phyloP scores from a whole-genome alignment of 2,888 invertebrate genomes.

The Perdita meconis region DNA sequence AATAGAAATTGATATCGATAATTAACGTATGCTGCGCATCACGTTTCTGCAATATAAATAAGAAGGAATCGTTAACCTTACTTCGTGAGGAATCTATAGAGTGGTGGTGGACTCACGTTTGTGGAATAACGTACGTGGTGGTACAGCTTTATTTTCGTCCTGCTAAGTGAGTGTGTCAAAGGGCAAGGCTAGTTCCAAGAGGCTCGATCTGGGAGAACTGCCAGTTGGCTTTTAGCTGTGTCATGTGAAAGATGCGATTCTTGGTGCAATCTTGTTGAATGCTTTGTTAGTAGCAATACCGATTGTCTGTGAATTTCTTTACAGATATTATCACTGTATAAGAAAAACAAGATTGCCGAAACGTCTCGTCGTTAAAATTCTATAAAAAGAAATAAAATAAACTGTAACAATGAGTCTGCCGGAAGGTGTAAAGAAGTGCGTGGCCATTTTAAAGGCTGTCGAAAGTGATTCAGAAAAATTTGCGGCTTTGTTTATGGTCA shows the following conservation, averaged over 20 bases:
- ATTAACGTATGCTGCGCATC: neutral
- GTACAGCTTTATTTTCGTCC: conserved; percentile 72
- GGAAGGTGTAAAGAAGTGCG: conserved; percentile 94
- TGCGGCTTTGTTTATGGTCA: conserved; percentile 95
- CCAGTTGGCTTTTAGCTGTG: conserved; percentile 78
- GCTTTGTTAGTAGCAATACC: conserved; percentile 33
- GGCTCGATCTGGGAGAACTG: conserved; percentile 71
- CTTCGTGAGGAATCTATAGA: conserved; percentile 18
- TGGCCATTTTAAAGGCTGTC: conserved; percentile 91
- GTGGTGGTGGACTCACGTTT: conserved; percentile 33
- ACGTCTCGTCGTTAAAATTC: neutral
- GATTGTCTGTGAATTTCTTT: conserved; percentile 9
- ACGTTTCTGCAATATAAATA: neutral
- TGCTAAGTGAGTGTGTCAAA: conserved; percentile 79
- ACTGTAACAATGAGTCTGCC: conserved; percentile 85
- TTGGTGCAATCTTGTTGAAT: conserved; percentile 49
- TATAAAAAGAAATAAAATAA: conserved; percentile 8
- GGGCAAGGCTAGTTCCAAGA: conserved; percentile 81
- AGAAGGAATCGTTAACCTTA: conserved; percentile 24
- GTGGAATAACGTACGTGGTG: conserved; percentile 41
- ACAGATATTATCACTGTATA: neutral
- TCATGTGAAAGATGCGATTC: conserved; percentile 57
- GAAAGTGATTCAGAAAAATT: conserved; percentile 95
- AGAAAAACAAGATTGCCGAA: neutral
- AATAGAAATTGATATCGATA: neutral